These are phyloP conservation scores for Pseudomyrmex pallidus DNA, from an alignment of 1,140 invertebrate species.

Conservation along the genomic window DNA sequence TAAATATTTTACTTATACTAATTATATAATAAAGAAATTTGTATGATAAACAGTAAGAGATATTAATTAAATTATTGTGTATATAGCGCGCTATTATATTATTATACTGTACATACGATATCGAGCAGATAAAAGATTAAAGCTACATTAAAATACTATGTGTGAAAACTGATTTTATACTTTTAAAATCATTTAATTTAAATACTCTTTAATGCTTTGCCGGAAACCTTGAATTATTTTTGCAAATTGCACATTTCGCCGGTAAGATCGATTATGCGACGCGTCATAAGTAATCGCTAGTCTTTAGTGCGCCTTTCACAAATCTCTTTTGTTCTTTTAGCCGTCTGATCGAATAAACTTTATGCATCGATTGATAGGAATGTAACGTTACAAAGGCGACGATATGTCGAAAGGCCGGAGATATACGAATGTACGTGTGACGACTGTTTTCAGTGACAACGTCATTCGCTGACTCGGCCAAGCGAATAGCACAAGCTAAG, in stretches of 20 bases:
- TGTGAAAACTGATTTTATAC: neutral
- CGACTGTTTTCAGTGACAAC: constrained; percentile 13
- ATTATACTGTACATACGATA: no score
- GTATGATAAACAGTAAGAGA: no score
- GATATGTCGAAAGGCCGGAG: constrained; percentile 5
- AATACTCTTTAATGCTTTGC: neutral
- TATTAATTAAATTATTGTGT: no score
- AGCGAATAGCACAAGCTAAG: constrained; percentile 12
- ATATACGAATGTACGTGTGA: neutral
- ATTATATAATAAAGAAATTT: no score
- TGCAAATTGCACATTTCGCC: neutral
- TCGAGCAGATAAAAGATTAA: neutral
- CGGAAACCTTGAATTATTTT: neutral
- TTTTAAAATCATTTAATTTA: neutral
- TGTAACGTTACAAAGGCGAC: constrained; percentile 29
- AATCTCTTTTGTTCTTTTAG: constrained; percentile 48
- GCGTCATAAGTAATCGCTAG: constrained; percentile 21
- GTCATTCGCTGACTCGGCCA: neutral
- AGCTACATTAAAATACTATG: neutral
- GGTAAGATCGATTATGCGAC: constrained; percentile 2
- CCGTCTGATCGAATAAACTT: constrained; percentile 39
- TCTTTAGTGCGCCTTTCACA: constrained; percentile 16
- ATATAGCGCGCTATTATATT: no score
- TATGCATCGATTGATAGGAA: constrained; percentile 53
- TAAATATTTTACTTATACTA: no score